Evolutionary conservation across 1,140 invertebrate species (phyloP).

Genomic region (Drosophila nasuta): DNA sequence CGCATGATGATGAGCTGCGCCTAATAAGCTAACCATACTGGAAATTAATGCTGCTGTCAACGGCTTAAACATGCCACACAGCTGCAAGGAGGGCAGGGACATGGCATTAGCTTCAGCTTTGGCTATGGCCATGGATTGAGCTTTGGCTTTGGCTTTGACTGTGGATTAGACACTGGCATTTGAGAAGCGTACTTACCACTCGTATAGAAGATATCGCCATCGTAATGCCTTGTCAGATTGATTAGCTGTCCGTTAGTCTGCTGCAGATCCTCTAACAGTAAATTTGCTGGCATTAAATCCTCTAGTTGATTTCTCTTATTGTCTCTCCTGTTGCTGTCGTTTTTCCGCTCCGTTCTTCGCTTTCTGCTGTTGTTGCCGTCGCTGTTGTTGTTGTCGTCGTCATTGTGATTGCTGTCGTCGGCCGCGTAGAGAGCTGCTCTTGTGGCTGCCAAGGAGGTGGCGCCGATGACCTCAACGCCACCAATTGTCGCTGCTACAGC

Average conservation of each 20-base stretch:
- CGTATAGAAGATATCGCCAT: constrained; percentile 87
- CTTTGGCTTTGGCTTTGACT: constrained; percentile 7
- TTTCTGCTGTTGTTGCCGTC: not conserved
- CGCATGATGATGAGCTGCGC: constrained; percentile 8
- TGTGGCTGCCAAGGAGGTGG: constrained; percentile 60
- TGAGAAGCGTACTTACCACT: constrained; percentile 85
- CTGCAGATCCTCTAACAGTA: constrained; percentile 79
- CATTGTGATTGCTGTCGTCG: constrained; percentile 3
- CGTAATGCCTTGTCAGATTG: constrained; percentile 86
- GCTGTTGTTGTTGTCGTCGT: not conserved
- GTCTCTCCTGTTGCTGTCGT: constrained; percentile 23
- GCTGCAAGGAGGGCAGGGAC: not conserved
- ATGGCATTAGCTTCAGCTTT: not conserved
- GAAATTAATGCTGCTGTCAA: constrained; percentile 73
- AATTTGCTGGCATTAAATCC: constrained; percentile 71
- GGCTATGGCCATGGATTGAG: constrained; percentile 6
- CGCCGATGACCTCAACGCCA: constrained; percentile 48
- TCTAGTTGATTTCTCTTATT: constrained; percentile 48
- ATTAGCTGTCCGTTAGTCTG: constrained; percentile 70
- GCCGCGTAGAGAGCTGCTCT: constrained; percentile 38
- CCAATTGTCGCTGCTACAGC: constrained; percentile 28
- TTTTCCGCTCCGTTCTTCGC: not conserved
- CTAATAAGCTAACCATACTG: constrained; percentile 62
- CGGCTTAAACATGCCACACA: constrained; percentile 50
- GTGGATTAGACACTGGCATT: constrained; percentile 20